Percentiles rank a stretch among this genome's conserved stretches.
phyloP scores from a whole-genome alignment of 2,113 vertebrate species.

The Ploceus nigricollis region DNA sequence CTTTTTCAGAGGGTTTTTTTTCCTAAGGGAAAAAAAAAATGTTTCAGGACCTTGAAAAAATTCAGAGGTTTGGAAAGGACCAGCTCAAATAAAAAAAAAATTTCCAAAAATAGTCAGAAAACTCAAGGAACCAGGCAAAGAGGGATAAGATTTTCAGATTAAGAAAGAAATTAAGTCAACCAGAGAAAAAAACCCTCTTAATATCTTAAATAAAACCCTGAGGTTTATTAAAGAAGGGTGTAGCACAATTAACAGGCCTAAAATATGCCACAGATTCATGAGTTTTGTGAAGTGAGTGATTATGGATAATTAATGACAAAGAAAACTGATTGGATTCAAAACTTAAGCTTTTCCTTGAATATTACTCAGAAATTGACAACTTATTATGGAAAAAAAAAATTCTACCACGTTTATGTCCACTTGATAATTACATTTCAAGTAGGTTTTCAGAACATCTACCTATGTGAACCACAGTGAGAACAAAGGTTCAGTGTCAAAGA shows the following conservation, averaged over 20 bases:
- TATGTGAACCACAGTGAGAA: not conserved
- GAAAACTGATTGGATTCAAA: not conserved
- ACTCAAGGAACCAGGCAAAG: not conserved
- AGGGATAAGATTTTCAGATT: not conserved
- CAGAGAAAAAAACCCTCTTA: not conserved
- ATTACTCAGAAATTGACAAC: not conserved
- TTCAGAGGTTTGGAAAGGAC: not conserved
- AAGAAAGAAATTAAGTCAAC: not conserved
- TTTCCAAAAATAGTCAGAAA: not conserved
- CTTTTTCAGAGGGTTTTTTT: not conserved
- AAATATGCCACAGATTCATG: not conserved
- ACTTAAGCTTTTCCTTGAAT: not conserved
- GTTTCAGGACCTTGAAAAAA: not conserved
- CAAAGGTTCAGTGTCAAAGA: not conserved
- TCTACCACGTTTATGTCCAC: rapidly evolving
- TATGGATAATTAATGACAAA: not conserved
- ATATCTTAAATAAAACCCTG: not conserved
- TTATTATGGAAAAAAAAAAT: not conserved
- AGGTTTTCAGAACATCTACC: not conserved
- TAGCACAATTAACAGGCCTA: not conserved
- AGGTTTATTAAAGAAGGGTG: not conserved
- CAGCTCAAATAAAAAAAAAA: rapidly evolving
- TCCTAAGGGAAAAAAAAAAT: no score
- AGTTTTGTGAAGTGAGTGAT: not conserved
- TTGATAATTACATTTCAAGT: not conserved